Evolutionary conservation across 2,888 invertebrate species (phyloP).

Genomic region (Sepiola atlantica): DNA sequence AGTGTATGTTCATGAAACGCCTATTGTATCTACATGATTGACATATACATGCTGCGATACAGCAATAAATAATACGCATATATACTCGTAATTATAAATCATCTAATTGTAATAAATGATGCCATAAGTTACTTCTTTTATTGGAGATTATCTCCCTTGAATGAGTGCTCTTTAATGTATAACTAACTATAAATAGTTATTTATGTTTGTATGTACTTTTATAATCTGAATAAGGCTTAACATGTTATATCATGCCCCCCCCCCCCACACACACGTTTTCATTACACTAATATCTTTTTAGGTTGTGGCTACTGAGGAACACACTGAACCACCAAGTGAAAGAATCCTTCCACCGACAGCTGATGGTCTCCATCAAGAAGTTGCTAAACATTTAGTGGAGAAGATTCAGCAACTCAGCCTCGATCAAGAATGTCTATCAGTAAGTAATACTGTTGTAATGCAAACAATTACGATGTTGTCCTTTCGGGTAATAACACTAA

Average conservation of each 20-base stretch:
- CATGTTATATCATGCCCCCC: too few species aligned
- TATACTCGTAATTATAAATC: neutral
- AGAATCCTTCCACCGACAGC: constrained; percentile 60
- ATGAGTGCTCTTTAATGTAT: too few species aligned
- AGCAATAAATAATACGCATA: neutral
- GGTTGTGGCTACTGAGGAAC: constrained; percentile 71
- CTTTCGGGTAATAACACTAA: too few species aligned
- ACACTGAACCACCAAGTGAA: constrained; percentile 70
- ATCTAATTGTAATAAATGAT: neutral
- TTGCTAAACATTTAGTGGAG: constrained; percentile 67
- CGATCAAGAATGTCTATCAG: constrained; percentile 69
- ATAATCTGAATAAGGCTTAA: too few species aligned
- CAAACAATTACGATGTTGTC: neutral
- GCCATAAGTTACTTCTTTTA: too few species aligned
- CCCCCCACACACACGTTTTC: too few species aligned
- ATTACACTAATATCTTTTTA: constrained; percentile 50
- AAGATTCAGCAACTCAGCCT: constrained; percentile 71
- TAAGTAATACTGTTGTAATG: constrained; percentile 50
- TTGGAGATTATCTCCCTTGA: too few species aligned
- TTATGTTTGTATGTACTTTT: too few species aligned
- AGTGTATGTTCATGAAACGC: too few species aligned
- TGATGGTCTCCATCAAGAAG: constrained; percentile 67
- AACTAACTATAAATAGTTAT: too few species aligned
- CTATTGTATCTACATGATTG: too few species aligned
- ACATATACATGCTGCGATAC: too few species aligned